Conservation (phyloP, 2,797 vertebrate species). For the Silurus aristotelis region DNA sequence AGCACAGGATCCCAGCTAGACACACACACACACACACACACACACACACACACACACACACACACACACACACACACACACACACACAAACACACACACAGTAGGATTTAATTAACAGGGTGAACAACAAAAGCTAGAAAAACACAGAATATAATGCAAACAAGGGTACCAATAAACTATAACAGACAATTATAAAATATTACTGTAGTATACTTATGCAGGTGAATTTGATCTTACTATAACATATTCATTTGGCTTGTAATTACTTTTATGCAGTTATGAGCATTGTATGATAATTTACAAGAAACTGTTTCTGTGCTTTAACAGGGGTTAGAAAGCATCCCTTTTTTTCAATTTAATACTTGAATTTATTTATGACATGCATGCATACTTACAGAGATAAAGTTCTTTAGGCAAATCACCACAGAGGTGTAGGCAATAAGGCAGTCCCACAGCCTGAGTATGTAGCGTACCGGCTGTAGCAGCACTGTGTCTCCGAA, state of each 20-base stretch:
- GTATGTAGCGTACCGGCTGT: conserved; percentile 72
- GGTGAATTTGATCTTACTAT: not conserved
- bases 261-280: not conserved
- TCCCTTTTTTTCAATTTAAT: not conserved
- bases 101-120: not conserved
- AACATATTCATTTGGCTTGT: not conserved
- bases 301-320: not conserved
- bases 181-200: not conserved
- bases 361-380: not conserved
- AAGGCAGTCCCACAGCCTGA: conserved; percentile 75
- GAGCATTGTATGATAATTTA: not conserved
- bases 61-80: conserved; percentile 17
- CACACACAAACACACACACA: conserved; percentile 15
- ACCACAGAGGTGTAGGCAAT: conserved; percentile 75
- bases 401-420: conserved; percentile 76
- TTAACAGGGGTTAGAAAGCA: not conserved
- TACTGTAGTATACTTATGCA: not conserved
- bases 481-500: conserved; percentile 75
- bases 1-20: conserved; percentile 73
- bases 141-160: not conserved
- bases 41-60: conserved; percentile 3
- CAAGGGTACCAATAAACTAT: not conserved
- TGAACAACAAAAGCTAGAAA: not conserved
- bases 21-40: conserved; percentile 35
- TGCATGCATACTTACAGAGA: conserved; percentile 68